Evolutionary conservation across 2,113 vertebrate genomes (phyloP), one percentile per base, ranked within the genome.

Genomic region (Mormyrus lacerda): DNA sequence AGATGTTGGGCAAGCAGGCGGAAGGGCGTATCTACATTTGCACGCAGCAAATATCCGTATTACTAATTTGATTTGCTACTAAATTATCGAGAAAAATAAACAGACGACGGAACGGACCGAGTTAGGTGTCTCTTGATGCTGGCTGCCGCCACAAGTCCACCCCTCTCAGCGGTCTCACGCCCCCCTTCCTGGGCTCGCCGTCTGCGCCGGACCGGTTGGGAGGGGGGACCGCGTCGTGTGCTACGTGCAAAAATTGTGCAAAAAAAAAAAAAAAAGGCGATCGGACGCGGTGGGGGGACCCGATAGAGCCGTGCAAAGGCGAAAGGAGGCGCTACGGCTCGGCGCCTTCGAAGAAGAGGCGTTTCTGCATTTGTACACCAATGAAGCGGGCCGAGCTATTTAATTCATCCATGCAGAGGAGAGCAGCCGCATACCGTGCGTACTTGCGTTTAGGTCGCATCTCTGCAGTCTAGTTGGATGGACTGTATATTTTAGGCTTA

Each of bases 181-280:
- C 88, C 48, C 88, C 61, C 65, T 55, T 53, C 31, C 76, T 90
- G 55, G 2, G 69, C 45, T 89, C 79, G 79, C 87, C 90, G 76
- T 84, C 85, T 87, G 79, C 13, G 42, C 79, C 73, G 3, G 55
- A 79, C 42, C 51, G 85, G 45, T 44, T 31, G 73, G 92, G 86
- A 88, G 91, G 92, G 91, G 92, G 89, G 87, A 89, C 31, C 87
- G 58, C 45, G 58, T 91, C 90, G 90, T 90, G 92, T 55, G 91
- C 91, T 92, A 91, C 92, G 92, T 91, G 89, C 90, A 88, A 42
- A 69, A 89, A 31, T 87, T 73, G 82, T 88, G 86, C 69, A 21
- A 31, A 85, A 27, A 47, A 27, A 84, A 27, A 84, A 84, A 48
- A 85, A 48, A 86, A 79, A 79, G 35, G 13, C 85, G 8, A 48